Evolutionary conservation across 2,113 vertebrate species (phyloP).

Genomic region (Engraulis encrasicolus): DNA sequence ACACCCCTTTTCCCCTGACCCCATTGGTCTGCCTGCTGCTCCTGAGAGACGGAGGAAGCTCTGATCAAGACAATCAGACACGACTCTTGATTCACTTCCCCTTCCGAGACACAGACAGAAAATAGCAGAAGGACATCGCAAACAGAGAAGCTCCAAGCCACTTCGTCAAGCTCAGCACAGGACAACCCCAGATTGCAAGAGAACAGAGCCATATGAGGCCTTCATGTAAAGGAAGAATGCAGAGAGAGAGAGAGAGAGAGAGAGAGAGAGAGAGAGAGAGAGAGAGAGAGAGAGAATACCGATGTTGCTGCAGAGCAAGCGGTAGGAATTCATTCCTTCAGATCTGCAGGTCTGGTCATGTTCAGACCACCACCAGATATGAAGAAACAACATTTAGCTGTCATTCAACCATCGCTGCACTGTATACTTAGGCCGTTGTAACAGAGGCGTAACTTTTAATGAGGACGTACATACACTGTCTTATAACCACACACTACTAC

Average conservation of each 20-base stretch:
- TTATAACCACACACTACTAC: too few relatives aligned
- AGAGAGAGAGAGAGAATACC: slow-evolving; percentile 6
- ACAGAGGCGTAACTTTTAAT: not conserved
- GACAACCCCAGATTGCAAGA: not conserved
- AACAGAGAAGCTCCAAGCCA: not conserved
- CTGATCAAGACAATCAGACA: not conserved
- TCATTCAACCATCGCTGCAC: not conserved
- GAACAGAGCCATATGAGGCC: not conserved
- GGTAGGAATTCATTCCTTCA: not conserved
- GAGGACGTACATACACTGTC: not conserved
- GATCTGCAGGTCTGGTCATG: not conserved
- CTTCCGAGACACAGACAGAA: not conserved
- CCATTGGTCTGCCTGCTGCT: not conserved
- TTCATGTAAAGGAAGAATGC: too few relatives aligned
- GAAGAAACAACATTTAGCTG: not conserved
- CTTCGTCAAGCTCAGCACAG: not conserved
- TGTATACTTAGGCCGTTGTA: not conserved
- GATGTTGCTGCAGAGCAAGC: not conserved
- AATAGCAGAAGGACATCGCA: not conserved
- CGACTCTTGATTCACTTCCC: slow-evolving; percentile 1
- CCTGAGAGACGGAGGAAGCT: not conserved
- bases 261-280: too few relatives aligned
- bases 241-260: too few relatives aligned
- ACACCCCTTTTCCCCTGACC: not conserved
- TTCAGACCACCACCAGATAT: not conserved